Evolutionary conservation across 1,140 invertebrate species (phyloP), one percentile per base, ranked within the genome.

Genomic region (Parapsyche elsis): DNA sequence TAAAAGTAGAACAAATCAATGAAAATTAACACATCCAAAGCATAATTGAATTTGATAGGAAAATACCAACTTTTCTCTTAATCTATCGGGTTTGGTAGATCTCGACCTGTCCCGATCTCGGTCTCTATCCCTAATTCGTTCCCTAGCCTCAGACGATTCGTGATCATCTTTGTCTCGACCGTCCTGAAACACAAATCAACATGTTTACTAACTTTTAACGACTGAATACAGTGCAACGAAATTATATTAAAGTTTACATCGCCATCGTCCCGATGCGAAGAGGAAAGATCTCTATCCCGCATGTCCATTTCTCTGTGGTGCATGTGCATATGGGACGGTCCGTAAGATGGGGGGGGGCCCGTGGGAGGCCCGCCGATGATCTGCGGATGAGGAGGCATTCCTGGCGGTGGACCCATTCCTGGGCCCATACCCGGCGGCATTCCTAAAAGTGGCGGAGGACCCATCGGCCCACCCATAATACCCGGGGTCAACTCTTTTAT

Each of bases 401-500:
- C 59, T 0, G 77, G 80, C 21, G 81, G 81, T 9, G 75, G 75
- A 19, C 75, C 75, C 57, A 70, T 75, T 19, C 74, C 76, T 38
- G 80, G 74, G 1, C 57, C 53, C 16, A 70, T 49, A 1, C 87
- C 85, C 9, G 90, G 87, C n/a, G 88, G 87, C 0, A 85, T 86
- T 85, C 87, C 85, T 76, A 86, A 79, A 67, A 24, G 64, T 5
- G 64, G 64, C 30, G 84, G 84, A n/a, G 84, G 81, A 64, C 85
- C 81, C 49, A 84, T 84, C 57, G 82, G 84, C 80, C 83, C 81
- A 71, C 86, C 84, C 12, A 84, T 83, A 61, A 88, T 90, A 0
- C 90, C 90, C 0, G 90, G 90, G 0, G 92, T 92, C 30, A 93
- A 84, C 81, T 92, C 89, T 85, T 93, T 93, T 46, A 92, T 92